Evolutionary conservation across 2,888 invertebrate genomes (phyloP).

Genomic region (Rhaphigaster nebulosa): DNA sequence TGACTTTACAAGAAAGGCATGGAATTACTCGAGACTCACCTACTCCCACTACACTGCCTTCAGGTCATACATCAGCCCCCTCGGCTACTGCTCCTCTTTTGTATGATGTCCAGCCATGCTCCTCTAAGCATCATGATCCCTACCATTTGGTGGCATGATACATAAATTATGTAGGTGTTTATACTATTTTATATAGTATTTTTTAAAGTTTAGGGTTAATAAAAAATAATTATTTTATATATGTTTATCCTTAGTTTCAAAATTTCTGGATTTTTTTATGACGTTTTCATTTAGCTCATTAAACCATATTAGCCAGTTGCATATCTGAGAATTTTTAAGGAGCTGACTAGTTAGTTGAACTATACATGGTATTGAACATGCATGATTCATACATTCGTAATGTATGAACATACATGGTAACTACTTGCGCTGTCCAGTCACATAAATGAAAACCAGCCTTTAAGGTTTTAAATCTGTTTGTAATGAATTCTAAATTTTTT

Average conservation of each 20-base stretch:
- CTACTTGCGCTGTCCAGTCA: not conserved
- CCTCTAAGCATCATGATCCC: constrained; percentile 67
- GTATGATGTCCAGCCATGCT: constrained; percentile 71
- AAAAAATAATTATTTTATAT: not conserved
- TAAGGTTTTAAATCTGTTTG: not conserved
- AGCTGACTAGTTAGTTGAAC: not conserved
- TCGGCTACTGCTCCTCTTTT: constrained; percentile 67
- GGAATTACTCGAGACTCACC: constrained; percentile 68
- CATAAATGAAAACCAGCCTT: not conserved
- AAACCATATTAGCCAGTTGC: not conserved
- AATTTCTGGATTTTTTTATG: not conserved
- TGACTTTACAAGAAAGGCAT: constrained; percentile 72
- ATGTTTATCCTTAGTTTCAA: not conserved
- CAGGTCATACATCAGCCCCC: constrained; percentile 70
- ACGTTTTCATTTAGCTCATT: not conserved
- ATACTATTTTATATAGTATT: not conserved
- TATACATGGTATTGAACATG: not conserved
- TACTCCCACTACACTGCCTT: constrained; percentile 66
- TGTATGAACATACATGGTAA: not conserved
- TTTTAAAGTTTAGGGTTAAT: not conserved
- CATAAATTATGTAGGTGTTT: constrained; percentile 20
- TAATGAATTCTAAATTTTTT: not conserved
- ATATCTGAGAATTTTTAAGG: not conserved
- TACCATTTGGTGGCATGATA: constrained; percentile 64
- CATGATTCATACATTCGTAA: too few species aligned